Evolutionary conservation across 2,888 invertebrate genomes (phyloP).

Genomic region (Synergus laeviventris): DNA sequence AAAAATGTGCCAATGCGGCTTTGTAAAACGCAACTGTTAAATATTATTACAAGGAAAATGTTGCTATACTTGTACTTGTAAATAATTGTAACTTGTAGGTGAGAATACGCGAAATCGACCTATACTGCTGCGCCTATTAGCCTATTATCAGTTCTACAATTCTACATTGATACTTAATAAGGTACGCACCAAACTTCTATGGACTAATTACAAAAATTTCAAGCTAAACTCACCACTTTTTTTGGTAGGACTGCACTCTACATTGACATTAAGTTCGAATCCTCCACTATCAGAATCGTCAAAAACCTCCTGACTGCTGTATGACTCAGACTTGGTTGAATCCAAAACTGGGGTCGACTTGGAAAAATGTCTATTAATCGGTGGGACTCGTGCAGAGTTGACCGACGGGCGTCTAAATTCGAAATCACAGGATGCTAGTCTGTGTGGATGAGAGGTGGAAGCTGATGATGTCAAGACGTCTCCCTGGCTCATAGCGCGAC

Average conservation of each 20-base stretch:
- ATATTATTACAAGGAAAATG: too few species aligned
- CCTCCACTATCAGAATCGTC: conserved; percentile 63
- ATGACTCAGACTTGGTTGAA: conserved; percentile 51
- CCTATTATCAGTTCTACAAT: too few species aligned
- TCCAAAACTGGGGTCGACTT: conserved; percentile 46
- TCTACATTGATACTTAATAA: too few species aligned
- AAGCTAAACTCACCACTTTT: conserved; percentile 63
- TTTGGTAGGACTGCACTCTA: conserved; percentile 67
- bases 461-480: conserved; percentile 34
- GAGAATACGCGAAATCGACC: too few species aligned
- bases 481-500: conserved; percentile 53
- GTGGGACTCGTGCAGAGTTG: conserved; percentile 8
- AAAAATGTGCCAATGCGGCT: too few species aligned
- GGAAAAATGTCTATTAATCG: neutral
- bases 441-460: conserved; percentile 55
- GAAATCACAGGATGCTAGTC: conserved; percentile 69
- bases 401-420: conserved; percentile 55
- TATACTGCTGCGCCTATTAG: too few species aligned
- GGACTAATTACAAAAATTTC: neutral
- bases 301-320: conserved; percentile 66
- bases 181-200: too few species aligned
- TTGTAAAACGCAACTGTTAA: too few species aligned
- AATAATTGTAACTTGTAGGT: too few species aligned
- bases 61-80: too few species aligned
- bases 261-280: conserved; percentile 70